Conservation (phyloP, 2,113 vertebrate species). For the Dinomys branickii region DNA sequence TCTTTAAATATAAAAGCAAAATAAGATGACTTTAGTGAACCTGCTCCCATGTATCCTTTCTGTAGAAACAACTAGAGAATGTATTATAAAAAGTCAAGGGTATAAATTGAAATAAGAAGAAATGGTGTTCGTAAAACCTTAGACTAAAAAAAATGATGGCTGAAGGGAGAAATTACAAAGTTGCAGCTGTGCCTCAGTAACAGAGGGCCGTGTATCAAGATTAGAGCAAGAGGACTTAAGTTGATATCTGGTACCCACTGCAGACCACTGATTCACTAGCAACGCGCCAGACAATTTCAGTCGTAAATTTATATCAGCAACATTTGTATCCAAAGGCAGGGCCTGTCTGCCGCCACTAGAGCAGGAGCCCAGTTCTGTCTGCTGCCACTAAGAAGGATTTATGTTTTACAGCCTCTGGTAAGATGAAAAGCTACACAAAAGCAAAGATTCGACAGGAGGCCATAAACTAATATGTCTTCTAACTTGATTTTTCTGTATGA, state of each 20-base stretch:
- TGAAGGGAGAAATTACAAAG: neutral
- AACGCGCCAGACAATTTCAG: neutral
- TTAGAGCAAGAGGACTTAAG: neutral
- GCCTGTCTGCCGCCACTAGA: neutral
- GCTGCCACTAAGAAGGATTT: neutral
- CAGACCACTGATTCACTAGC: neutral
- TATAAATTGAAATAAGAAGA: neutral
- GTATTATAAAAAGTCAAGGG: neutral
- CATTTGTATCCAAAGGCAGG: neutral
- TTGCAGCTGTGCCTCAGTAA: neutral
- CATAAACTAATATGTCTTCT: constrained; percentile 9
- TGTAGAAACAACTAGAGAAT: neutral
- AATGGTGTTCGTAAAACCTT: neutral
- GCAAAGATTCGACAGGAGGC: neutral
- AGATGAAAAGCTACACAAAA: neutral
- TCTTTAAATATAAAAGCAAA: neutral
- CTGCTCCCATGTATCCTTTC: neutral
- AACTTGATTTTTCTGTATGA: neutral
- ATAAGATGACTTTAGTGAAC: neutral
- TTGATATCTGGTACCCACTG: neutral
- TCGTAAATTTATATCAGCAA: neutral
- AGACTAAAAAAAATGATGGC: neutral
- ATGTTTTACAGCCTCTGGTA: neutral
- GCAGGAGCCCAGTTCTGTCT: neutral
- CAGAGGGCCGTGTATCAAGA: neutral